Conservation (phyloP, 2,113 vertebrate species). For the Propithecus coquereli region DNA sequence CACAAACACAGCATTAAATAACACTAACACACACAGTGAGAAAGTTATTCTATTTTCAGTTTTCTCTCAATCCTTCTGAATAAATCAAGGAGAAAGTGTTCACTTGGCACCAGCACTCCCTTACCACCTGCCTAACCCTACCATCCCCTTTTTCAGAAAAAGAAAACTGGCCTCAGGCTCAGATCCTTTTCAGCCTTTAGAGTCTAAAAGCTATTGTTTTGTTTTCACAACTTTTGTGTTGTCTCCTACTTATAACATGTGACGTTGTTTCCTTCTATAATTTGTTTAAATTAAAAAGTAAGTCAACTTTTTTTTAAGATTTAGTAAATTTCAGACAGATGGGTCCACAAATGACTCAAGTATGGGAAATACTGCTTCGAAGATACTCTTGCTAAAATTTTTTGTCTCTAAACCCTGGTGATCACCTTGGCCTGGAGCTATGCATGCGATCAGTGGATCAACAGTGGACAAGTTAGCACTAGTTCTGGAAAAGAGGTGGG, state of each 20-base stretch:
- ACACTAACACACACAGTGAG: neutral
- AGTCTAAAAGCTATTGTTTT: neutral
- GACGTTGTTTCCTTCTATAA: neutral
- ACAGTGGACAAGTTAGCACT: neutral
- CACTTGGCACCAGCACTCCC: neutral
- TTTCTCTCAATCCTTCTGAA: slow-evolving; percentile 14
- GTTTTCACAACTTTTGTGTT: neutral
- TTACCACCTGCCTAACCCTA: neutral
- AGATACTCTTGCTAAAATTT: neutral
- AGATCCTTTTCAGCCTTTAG: neutral
- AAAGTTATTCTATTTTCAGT: neutral
- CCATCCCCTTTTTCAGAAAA: neutral
- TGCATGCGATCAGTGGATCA: too few species aligned
- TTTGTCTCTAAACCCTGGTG: neutral
- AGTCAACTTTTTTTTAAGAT: neutral
- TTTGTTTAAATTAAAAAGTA: neutral
- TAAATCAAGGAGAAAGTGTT: neutral
- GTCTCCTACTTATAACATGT: neutral
- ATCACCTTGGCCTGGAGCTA: neutral
- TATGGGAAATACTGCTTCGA: neutral
- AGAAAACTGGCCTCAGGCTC: neutral
- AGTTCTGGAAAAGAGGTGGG: neutral
- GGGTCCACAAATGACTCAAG: neutral
- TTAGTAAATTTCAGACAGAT: neutral
- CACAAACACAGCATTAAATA: neutral